Conservation (phyloP, 2,888 invertebrate species). For the Anthophora plumipes region DNA sequence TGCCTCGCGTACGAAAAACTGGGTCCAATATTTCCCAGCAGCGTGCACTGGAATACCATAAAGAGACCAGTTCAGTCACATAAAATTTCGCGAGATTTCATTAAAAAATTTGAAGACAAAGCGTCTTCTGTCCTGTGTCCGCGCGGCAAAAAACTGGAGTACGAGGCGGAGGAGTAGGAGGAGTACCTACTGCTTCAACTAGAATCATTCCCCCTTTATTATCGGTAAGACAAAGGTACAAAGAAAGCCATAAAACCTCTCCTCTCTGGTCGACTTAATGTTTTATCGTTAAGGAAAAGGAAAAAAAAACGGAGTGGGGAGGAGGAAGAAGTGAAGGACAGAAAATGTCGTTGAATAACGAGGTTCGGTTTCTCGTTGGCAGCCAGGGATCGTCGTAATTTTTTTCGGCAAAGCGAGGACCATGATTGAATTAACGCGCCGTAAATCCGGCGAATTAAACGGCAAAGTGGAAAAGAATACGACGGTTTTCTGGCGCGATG, state of each 20-base stretch:
- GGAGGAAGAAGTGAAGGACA: not conserved
- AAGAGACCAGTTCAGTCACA: not conserved
- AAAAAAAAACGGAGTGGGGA: not conserved
- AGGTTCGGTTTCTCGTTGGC: not conserved
- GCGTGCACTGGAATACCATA: not conserved
- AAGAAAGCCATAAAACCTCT: not conserved
- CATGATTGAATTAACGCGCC: slow-evolving; percentile 54
- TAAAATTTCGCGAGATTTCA: not conserved
- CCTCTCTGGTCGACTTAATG: not conserved
- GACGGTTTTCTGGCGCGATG: slow-evolving; percentile 33
- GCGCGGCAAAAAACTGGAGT: not conserved
- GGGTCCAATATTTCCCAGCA: not conserved
- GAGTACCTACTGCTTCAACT: not conserved
- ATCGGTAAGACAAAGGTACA: not conserved
- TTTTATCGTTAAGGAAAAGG: not conserved
- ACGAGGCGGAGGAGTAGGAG: not conserved
- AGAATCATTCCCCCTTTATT: not conserved
- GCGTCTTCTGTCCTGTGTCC: not conserved
- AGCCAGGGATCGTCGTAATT: slow-evolving; percentile 1
- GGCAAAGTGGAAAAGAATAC: slow-evolving; percentile 23
- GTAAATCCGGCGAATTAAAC: slow-evolving; percentile 54
- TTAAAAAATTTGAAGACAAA: not conserved
- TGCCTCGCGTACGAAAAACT: too few species aligned
- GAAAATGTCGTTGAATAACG: slow-evolving; percentile 5
- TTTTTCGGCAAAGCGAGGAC: slow-evolving; percentile 10